Percentiles rank a stretch among this genome's conserved stretches.
phyloP scores from a whole-genome alignment of 2,888 invertebrate genomes.

The Ichneumoninae sp. region DNA sequence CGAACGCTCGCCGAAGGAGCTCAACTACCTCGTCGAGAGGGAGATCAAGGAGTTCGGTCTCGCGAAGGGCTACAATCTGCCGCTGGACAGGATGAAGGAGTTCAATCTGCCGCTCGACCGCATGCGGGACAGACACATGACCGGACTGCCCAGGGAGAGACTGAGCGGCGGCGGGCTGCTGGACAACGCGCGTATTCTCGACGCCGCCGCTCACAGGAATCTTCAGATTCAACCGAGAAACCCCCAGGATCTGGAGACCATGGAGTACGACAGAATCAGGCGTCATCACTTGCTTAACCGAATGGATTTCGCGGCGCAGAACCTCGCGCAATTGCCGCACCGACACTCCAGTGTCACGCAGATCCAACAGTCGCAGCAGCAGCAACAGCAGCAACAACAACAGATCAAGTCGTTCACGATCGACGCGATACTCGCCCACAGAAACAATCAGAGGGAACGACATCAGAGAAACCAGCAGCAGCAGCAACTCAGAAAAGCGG shows the following conservation, averaged over 20 bases:
- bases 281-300: slow-evolving; percentile 72
- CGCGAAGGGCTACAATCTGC: slow-evolving; percentile 75
- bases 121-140: slow-evolving; percentile 72
- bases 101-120: slow-evolving; percentile 76
- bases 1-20: slow-evolving; percentile 74
- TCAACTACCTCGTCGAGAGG: slow-evolving; percentile 74
- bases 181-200: slow-evolving; percentile 74
- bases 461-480: slow-evolving; percentile 77
- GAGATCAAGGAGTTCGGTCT: slow-evolving; percentile 77
- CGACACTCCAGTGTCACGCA: slow-evolving; percentile 74
- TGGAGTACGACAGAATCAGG: slow-evolving; percentile 80
- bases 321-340: slow-evolving; percentile 69
- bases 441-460: slow-evolving; percentile 84
- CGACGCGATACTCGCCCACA: slow-evolving; percentile 93
- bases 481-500: slow-evolving; percentile 73
- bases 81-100: slow-evolving; percentile 77
- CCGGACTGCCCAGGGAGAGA: slow-evolving; percentile 74
- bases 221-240: slow-evolving; percentile 76
- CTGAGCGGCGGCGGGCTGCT: slow-evolving; percentile 73
- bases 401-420: slow-evolving; percentile 93
- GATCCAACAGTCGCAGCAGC: slow-evolving; percentile 74
- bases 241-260: slow-evolving; percentile 74
- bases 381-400: slow-evolving; percentile 72
- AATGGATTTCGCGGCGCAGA: slow-evolving; percentile 74
- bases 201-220: slow-evolving; percentile 74